Percentiles rank a stretch among this genome's conserved stretches.
phyloP scores from a whole-genome alignment of 1,140 invertebrate species.

The Zaprionus lachaisei region DNA sequence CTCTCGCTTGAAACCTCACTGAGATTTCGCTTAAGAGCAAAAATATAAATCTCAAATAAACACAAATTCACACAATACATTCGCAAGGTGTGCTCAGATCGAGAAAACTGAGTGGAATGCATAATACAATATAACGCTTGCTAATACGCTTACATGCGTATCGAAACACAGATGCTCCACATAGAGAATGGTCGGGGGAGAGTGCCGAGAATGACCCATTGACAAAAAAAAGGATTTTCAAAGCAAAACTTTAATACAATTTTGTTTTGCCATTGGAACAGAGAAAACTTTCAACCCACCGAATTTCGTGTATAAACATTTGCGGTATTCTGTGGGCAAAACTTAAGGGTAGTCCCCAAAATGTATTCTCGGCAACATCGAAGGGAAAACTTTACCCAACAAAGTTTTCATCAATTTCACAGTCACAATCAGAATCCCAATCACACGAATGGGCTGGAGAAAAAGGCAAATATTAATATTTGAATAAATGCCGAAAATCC shows the following conservation, averaged over 20 bases:
- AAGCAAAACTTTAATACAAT: conserved; percentile 65
- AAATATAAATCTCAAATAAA: conserved; percentile 78
- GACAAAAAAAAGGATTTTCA: conserved; percentile 13
- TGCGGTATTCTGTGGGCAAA: conserved; percentile 30
- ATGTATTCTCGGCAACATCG: neutral
- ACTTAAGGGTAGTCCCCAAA: conserved; percentile 22
- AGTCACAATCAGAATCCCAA: conserved; percentile 36
- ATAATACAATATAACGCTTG: conserved; percentile 65
- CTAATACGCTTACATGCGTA: conserved; percentile 51
- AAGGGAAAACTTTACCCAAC: conserved; percentile 11
- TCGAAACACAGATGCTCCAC: conserved; percentile 35
- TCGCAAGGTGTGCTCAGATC: conserved; percentile 19
- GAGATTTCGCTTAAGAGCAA: conserved; percentile 55
- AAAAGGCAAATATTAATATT: conserved; percentile 78
- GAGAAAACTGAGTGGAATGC: conserved; percentile 36
- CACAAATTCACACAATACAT: conserved; percentile 70
- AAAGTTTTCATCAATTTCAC: conserved; percentile 37
- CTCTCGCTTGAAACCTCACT: conserved; percentile 51
- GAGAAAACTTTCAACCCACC: conserved; percentile 43
- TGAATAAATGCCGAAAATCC: conserved; percentile 75
- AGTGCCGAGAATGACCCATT: conserved; percentile 20
- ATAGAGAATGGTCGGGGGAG: neutral
- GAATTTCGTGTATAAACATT: conserved; percentile 58
- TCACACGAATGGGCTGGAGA: conserved; percentile 38
- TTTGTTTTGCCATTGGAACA: conserved; percentile 46